Evolutionary conservation across 2,888 invertebrate species (phyloP).

Genomic region (Melanchra persicariae): DNA sequence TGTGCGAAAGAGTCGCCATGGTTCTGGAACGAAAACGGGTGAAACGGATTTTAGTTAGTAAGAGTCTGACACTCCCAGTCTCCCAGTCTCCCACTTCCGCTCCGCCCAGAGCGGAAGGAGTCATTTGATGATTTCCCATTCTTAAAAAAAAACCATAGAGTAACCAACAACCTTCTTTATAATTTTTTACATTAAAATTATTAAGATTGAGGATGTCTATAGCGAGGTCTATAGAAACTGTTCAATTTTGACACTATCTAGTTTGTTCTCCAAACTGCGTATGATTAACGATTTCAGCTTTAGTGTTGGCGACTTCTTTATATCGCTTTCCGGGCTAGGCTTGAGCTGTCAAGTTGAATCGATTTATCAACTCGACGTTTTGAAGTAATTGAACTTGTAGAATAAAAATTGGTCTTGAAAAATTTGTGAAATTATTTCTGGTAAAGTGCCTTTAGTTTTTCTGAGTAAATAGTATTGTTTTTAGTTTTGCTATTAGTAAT

Average conservation of each 20-base stretch:
- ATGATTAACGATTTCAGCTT: conserved; percentile 31
- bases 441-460: neutral
- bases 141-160: too few species aligned
- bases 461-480: too few species aligned
- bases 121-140: too few species aligned
- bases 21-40: too few species aligned
- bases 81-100: too few species aligned
- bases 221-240: conserved; percentile 1
- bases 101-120: too few species aligned
- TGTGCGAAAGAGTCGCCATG: too few species aligned
- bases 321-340: conserved; percentile 16
- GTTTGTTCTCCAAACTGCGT: conserved; percentile 33
- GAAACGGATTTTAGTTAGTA: too few species aligned
- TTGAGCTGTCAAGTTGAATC: conserved; percentile 15
- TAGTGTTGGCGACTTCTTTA: conserved; percentile 28
- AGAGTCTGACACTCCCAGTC: too few species aligned
- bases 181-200: neutral
- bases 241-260: conserved; percentile 37
- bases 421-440: neutral
- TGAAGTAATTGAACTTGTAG: neutral
- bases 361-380: conserved; percentile 48
- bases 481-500: too few species aligned
- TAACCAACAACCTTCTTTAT: neutral
- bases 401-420: neutral
- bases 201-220: neutral